Percentiles rank a stretch among this genome's conserved stretches.
These are phyloP conservation scores for Sebastolobus alascanus DNA, from an alignment of 2,797 vertebrate species.

Conservation along the genomic window DNA sequence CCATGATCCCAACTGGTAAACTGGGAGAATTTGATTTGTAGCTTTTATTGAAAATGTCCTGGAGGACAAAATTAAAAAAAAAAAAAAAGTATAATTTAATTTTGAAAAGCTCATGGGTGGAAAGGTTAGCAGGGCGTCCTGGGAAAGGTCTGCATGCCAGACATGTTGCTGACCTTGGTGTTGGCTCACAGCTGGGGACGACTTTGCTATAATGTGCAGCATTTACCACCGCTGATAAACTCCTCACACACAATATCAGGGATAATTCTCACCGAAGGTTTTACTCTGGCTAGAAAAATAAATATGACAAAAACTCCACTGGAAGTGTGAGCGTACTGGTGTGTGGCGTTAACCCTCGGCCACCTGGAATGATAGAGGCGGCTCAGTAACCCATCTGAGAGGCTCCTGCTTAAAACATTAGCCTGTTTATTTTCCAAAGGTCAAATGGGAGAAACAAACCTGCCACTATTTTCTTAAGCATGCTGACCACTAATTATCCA, in stretches of 20 bases:
- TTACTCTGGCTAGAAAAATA: conserved; percentile 66
- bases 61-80: background rate
- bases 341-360: conserved; percentile 62
- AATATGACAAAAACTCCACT: conserved; percentile 65
- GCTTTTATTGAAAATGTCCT: conserved; percentile 39
- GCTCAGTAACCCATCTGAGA: conserved; percentile 46
- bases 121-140: conserved; percentile 30
- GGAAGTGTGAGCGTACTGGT: conserved; percentile 43
- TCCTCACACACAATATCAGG: conserved; percentile 39
- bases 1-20: conserved; percentile 46
- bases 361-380: conserved; percentile 60
- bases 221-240: conserved; percentile 35
- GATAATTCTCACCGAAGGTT: conserved; percentile 48
- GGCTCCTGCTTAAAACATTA: conserved; percentile 60
- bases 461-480: conserved; percentile 59
- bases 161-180: conserved; percentile 30
- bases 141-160: conserved; percentile 31
- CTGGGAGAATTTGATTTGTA: conserved; percentile 42
- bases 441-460: conserved; percentile 68
- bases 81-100: conserved; percentile 31
- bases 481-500: conserved; percentile 53
- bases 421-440: conserved; percentile 74
- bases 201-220: conserved; percentile 12
- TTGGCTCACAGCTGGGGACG: conserved; percentile 14
- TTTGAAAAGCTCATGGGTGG: conserved; percentile 20